Evolutionary conservation across 2,113 vertebrate species (phyloP).

Genomic region (Zosterops lateralis): DNA sequence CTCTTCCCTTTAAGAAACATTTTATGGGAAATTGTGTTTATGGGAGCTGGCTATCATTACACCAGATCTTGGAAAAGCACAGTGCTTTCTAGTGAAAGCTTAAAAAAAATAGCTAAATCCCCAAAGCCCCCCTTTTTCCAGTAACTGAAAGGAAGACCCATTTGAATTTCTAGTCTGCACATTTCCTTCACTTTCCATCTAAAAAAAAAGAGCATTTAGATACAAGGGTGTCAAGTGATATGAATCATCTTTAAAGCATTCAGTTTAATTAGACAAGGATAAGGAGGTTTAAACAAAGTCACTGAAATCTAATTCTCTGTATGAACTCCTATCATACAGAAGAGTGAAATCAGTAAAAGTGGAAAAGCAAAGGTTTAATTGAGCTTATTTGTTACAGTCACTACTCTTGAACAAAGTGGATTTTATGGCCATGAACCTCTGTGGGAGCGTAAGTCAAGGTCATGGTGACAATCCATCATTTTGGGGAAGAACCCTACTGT

Average conservation of each 20-base stretch:
- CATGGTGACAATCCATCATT: slow-evolving; percentile 24
- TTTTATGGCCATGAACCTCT: slow-evolving; percentile 47
- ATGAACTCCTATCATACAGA: slow-evolving; percentile 69
- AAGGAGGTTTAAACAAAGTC: slow-evolving; percentile 71
- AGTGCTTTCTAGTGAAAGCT: neutral
- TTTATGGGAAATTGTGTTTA: neutral
- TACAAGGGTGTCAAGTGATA: neutral
- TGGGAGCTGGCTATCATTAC: neutral
- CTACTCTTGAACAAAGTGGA: slow-evolving; percentile 75
- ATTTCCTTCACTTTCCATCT: neutral
- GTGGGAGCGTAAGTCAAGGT: slow-evolving; percentile 12
- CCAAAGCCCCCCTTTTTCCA: neutral
- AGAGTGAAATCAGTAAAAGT: slow-evolving; percentile 68
- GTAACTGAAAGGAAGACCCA: neutral
- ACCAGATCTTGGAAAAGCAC: neutral
- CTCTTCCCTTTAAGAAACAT: neutral
- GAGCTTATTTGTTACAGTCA: slow-evolving; percentile 75
- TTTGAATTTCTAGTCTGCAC: neutral
- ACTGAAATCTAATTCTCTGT: slow-evolving; percentile 47
- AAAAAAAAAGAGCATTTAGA: neutral
- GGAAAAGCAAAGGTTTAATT: slow-evolving; percentile 61
- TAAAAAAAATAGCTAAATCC: neutral
- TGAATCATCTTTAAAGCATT: slow-evolving; percentile 71
- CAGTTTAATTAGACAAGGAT: slow-evolving; percentile 77
- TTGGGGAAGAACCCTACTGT: neutral